These are phyloP conservation scores for Scleropages formosus DNA, from an alignment of 2,797 vertebrate genomes.

Conservation along the genomic window DNA sequence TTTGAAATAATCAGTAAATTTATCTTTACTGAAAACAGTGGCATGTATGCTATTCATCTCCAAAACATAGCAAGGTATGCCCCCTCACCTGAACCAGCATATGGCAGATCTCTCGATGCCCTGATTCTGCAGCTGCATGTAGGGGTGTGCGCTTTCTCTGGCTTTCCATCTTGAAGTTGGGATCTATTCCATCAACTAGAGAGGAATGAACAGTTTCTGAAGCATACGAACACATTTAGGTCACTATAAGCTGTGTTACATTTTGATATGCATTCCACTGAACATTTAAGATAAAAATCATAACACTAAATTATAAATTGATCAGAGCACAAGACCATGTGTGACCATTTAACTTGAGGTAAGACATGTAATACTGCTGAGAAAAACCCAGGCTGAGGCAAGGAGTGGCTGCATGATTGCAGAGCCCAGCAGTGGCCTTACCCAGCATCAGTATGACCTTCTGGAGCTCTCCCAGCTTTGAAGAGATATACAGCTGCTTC, in stretches of 20 bases:
- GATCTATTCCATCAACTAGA: conserved; percentile 91
- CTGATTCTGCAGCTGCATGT: conserved; percentile 84
- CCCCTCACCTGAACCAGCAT: conserved; percentile 87
- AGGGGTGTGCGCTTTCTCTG: conserved; percentile 83
- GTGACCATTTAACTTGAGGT: too few relatives aligned
- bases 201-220: not conserved
- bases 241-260: too few relatives aligned
- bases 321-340: too few relatives aligned
- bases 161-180: conserved; percentile 88
- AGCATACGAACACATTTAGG: conserved; percentile 15
- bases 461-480: conserved; percentile 90
- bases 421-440: conserved; percentile 54
- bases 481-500: conserved; percentile 88
- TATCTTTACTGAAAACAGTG: too few relatives aligned
- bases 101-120: conserved; percentile 92
- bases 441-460: conserved; percentile 91
- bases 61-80: not conserved
- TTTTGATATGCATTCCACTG: not conserved
- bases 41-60: too few relatives aligned
- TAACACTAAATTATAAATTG: too few relatives aligned
- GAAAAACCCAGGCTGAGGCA: not conserved
- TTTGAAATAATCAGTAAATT: too few relatives aligned
- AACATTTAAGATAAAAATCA: not conserved
- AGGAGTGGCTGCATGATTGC: not conserved
- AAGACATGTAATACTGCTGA: not conserved